phyloP scores from a whole-genome alignment of 2,113 vertebrate species.

The Onychorhynchus coronatus region DNA sequence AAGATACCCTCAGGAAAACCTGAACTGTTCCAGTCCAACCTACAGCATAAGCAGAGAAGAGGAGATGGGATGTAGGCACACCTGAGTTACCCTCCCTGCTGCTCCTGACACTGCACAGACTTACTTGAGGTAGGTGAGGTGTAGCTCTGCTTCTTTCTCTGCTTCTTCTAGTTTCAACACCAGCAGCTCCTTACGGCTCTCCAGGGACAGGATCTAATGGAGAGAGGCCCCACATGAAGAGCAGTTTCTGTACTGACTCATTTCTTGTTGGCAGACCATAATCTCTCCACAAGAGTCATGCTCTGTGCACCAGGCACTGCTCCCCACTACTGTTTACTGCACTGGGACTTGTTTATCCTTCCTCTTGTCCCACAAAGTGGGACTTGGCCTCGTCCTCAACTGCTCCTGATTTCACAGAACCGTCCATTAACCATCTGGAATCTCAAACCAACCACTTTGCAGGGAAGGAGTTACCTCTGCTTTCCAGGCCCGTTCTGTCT shows the following conservation, averaged over 20 bases:
- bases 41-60: fast-evolving
- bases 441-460: not conserved
- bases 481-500: slow-evolving; percentile 77
- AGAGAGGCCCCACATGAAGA: not conserved
- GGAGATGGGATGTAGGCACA: fast-evolving
- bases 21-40: not conserved
- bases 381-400: not conserved
- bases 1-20: not conserved
- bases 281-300: not conserved
- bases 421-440: fast-evolving
- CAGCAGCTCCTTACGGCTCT: slow-evolving; percentile 83
- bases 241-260: fast-evolving
- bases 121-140: slow-evolving; percentile 82
- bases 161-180: slow-evolving; percentile 84
- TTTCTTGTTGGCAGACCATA: fast-evolving
- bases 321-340: fast-evolving
- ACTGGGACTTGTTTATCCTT: too few species aligned
- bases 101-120: not conserved
- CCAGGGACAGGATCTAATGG: slow-evolving; percentile 79
- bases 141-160: slow-evolving; percentile 83
- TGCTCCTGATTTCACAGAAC: not conserved
- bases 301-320: not conserved
- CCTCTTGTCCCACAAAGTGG: not conserved
- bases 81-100: not conserved
- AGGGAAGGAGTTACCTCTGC: slow-evolving; percentile 65